A percentile compares a stretch with the other conserved stretches of the same genome.
Evolutionary conservation across 2,888 invertebrate species (phyloP).

Genomic region (Heliconius hortense): DNA sequence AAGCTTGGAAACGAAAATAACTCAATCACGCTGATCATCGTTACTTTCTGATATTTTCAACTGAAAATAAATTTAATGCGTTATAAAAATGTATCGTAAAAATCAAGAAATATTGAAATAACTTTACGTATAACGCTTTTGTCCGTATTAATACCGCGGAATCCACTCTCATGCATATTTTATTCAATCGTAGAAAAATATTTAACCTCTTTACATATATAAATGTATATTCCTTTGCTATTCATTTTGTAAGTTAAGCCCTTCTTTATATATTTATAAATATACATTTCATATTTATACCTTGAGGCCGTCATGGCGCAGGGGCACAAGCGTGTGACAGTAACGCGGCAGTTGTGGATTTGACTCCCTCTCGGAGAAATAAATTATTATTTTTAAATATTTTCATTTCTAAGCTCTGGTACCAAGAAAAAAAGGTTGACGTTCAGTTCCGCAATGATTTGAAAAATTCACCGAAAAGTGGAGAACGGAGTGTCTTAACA

Average conservation of each 20-base stretch:
- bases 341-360: no score
- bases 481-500: no score
- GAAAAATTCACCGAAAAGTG: no score
- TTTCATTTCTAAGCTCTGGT: no score
- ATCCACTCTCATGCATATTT: slow-evolving; percentile 2
- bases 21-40: no score
- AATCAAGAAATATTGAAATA: slow-evolving; percentile 1
- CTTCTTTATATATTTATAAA: slow-evolving; percentile 1
- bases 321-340: rapidly evolving
- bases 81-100: not conserved
- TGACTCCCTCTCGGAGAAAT: no score
- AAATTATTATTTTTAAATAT: no score
- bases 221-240: not conserved
- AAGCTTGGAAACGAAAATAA: no score
- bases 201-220: not conserved
- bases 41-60: not conserved
- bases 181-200: slow-evolving; percentile 6
- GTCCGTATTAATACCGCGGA: not conserved
- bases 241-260: not conserved
- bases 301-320: no score
- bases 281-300: not conserved
- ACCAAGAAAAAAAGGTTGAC: no score
- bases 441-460: no score
- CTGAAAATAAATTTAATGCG: not conserved
- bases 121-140: not conserved